phyloP scores from a whole-genome alignment of 2,888 invertebrate genomes.

The Boloria euphrosyne region DNA sequence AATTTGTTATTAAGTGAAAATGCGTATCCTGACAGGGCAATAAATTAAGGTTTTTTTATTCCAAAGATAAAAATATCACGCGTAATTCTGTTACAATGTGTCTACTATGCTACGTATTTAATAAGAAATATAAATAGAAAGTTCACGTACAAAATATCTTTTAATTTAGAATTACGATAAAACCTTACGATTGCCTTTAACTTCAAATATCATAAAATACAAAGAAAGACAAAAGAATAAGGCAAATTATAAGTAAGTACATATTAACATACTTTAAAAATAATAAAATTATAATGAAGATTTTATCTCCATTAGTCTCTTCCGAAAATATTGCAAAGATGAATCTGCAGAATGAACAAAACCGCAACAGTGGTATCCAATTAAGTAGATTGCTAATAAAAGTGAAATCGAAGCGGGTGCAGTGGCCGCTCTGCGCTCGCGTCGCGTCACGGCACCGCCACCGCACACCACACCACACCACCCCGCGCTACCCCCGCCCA shows the following conservation, averaged over 20 bases:
- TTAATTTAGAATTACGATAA: no score
- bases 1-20: no score
- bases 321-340: slow-evolving; percentile 57
- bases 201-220: neutral
- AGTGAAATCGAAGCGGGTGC: slow-evolving; percentile 81
- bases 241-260: no score
- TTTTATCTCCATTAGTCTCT: slow-evolving; percentile 24
- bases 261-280: no score
- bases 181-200: no score
- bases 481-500: slow-evolving; percentile 7
- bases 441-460: slow-evolving; percentile 17
- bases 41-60: no score
- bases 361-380: slow-evolving; percentile 79
- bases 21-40: no score
- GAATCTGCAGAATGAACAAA: slow-evolving; percentile 78
- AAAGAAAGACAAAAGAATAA: neutral
- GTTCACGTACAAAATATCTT: no score
- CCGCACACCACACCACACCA: neutral
- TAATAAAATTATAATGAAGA: slow-evolving; percentile 24
- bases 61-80: no score
- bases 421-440: slow-evolving; percentile 66
- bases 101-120: no score
- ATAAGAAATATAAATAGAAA: no score
- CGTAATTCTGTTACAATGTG: no score
- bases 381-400: slow-evolving; percentile 82